phyloP scores from a whole-genome alignment of 1,140 invertebrate species.

The Platorchestia sp. region DNA sequence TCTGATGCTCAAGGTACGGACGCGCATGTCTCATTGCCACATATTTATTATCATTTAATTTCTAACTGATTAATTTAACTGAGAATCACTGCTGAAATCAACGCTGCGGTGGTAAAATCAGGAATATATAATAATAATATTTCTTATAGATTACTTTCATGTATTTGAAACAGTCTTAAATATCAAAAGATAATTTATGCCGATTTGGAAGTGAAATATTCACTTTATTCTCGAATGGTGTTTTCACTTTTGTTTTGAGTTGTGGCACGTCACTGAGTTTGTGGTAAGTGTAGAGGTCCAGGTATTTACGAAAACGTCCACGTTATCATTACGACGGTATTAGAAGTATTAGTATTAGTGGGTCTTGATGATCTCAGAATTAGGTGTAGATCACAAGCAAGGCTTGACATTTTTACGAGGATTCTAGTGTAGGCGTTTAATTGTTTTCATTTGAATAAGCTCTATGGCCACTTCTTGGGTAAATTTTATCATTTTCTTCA shows the following conservation, averaged over 20 bases:
- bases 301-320: too few relatives aligned
- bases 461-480: too few relatives aligned
- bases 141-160: background rate
- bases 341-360: background rate
- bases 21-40: background rate
- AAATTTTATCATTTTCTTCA: too few relatives aligned
- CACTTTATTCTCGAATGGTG: background rate
- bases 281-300: too few relatives aligned
- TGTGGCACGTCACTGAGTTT: too few relatives aligned
- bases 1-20: background rate
- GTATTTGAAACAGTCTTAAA: background rate
- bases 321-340: background rate
- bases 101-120: too few relatives aligned
- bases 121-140: too few relatives aligned
- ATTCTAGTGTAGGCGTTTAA: too few relatives aligned
- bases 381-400: background rate
- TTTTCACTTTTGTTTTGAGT: background rate
- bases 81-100: too few relatives aligned
- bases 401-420: background rate
- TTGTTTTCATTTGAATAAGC: too few relatives aligned
- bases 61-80: too few relatives aligned
- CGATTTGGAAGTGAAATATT: background rate
- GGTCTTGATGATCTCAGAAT: background rate
- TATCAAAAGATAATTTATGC: background rate
- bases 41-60: background rate